Percentiles rank a stretch among this genome's conserved stretches.
These are phyloP conservation scores for Ailuropoda melanoleuca DNA, from an alignment of 2,113 vertebrate species.

Conservation along the genomic window DNA sequence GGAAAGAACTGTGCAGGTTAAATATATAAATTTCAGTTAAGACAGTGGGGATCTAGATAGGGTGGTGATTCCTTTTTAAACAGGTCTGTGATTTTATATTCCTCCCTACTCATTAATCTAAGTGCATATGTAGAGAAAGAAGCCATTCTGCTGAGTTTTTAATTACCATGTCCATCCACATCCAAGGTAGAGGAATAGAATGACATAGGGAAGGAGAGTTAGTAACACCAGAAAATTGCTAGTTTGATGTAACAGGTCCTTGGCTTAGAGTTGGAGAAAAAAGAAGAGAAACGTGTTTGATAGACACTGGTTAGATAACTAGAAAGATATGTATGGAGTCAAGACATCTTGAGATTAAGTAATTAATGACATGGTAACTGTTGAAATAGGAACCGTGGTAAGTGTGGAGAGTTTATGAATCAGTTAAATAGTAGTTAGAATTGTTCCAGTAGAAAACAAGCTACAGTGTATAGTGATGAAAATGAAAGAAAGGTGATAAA, in stretches of 20 bases:
- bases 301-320: not conserved
- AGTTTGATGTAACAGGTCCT: not conserved
- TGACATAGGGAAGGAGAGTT: not conserved
- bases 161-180: not conserved
- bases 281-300: not conserved
- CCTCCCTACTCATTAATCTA: not conserved
- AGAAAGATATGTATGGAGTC: not conserved
- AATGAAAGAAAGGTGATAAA: not conserved
- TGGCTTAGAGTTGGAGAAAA: not conserved
- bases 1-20: not conserved
- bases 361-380: not conserved
- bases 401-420: not conserved
- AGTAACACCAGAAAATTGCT: not conserved
- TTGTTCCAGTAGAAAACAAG: not conserved
- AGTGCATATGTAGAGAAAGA: not conserved
- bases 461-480: not conserved
- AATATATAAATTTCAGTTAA: not conserved
- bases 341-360: not conserved
- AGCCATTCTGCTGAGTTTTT: not conserved
- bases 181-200: not conserved
- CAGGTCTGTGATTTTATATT: not conserved
- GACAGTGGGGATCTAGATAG: not conserved
- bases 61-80: not conserved
- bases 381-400: not conserved
- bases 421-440: not conserved